Evolutionary conservation across 2,888 invertebrate genomes (phyloP).

Genomic region (Drosophila phalerata): DNA sequence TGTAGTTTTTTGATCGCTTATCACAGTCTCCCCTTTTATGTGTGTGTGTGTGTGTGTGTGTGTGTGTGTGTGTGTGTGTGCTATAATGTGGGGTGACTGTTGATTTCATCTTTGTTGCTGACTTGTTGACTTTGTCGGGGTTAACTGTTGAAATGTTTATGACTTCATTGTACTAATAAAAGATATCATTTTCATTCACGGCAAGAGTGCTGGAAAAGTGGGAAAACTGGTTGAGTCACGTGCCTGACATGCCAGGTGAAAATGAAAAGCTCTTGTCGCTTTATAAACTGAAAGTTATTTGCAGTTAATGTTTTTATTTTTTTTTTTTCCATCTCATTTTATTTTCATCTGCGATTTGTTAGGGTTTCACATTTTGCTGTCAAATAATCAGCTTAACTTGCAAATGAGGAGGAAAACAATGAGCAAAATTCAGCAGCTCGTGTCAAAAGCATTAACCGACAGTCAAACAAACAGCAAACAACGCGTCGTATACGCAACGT

Average conservation of each 20-base stretch:
- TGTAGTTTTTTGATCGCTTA: conserved; percentile 76
- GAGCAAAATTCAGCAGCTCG: conserved; percentile 65
- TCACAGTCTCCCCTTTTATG: conserved; percentile 38
- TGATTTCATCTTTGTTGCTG: conserved; percentile 77
- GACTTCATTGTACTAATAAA: conserved; percentile 80
- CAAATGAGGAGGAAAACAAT: conserved; percentile 11
- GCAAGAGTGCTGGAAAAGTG: conserved; percentile 4
- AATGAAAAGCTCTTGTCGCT: conserved; percentile 33
- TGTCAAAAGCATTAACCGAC: conserved; percentile 75
- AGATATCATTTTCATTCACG: conserved; percentile 65
- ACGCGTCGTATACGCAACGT: conserved; percentile 57
- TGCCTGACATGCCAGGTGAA: conserved; percentile 43
- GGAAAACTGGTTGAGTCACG: conserved; percentile 30
- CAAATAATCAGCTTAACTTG: conserved; percentile 63
- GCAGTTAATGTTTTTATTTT: neutral
- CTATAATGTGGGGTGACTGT: conserved; percentile 65
- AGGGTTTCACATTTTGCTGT: conserved; percentile 2
- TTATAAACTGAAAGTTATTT: conserved; percentile 25
- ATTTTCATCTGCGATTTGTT: neutral
- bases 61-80: conserved; percentile 17
- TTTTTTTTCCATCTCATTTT: too few relatives aligned
- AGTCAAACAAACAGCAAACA: conserved; percentile 45
- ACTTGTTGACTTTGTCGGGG: conserved; percentile 76
- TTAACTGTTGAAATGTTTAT: conserved; percentile 79
- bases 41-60: conserved; percentile 16